Conservation (phyloP, 2,113 vertebrate genomes). For the Notechis scutatus region DNA sequence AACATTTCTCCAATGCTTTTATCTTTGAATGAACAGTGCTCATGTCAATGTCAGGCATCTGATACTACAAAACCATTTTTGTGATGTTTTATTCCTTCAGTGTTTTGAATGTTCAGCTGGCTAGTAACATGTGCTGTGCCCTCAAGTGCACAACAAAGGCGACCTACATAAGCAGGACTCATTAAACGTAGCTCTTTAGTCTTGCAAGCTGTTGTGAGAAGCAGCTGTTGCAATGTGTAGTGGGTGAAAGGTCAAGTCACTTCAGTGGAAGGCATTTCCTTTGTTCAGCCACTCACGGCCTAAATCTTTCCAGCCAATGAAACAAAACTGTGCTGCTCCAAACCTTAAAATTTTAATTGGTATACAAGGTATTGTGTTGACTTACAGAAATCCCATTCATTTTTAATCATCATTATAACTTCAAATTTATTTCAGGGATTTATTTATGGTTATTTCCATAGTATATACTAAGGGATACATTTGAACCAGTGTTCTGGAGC, state of each 20-base stretch:
- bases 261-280: constrained; percentile 50
- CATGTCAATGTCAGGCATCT: not conserved
- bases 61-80: not conserved
- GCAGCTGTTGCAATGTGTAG: constrained; percentile 72
- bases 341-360: not conserved
- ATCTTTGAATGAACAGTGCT: not conserved
- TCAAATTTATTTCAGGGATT: not conserved
- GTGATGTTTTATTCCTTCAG: not conserved
- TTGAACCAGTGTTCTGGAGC: not conserved
- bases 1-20: not conserved
- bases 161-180: constrained; percentile 52
- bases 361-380: not conserved
- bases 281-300: constrained; percentile 38
- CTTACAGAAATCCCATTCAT: not conserved
- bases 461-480: not conserved
- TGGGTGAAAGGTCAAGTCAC: constrained; percentile 67
- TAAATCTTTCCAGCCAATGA: constrained; percentile 30
- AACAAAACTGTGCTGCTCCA: not conserved
- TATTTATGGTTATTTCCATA: not conserved
- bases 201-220: constrained; percentile 72
- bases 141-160: constrained; percentile 52
- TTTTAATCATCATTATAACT: not conserved
- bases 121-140: constrained; percentile 19
- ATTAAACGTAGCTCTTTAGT: constrained; percentile 62
- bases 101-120: constrained; percentile 6